A percentile compares a stretch with the other conserved stretches of the same genome.
Evolutionary conservation across 2,113 vertebrate genomes (phyloP).

Genomic region (Telmatochromis brachygnathus): DNA sequence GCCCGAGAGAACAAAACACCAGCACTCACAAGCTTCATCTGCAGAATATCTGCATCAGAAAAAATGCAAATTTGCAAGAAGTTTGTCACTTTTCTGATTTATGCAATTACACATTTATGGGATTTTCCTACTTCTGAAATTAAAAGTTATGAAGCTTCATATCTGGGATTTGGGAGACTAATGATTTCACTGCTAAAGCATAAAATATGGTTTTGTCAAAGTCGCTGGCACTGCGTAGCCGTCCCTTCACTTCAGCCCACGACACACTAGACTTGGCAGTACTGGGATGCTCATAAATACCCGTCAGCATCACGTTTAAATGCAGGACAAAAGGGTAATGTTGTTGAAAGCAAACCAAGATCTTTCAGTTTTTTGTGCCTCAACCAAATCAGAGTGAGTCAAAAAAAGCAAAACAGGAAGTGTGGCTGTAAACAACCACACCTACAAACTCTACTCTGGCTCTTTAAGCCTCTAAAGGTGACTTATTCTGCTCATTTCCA

Average conservation of each 20-base stretch:
- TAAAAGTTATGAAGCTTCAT: not conserved
- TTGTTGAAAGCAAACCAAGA: not conserved
- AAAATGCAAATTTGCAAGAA: not conserved
- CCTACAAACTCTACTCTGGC: not conserved
- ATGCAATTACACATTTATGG: accelerated
- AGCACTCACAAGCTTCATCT: not conserved
- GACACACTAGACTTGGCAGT: accelerated
- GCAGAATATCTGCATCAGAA: not conserved
- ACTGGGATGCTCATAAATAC: not conserved
- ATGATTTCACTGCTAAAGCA: not conserved
- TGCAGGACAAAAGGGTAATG: not conserved
- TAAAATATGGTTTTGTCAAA: not conserved
- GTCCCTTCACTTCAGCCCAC: not conserved
- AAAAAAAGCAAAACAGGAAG: not conserved
- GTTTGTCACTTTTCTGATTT: not conserved
- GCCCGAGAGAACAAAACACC: not conserved
- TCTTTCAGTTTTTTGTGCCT: not conserved
- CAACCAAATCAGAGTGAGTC: not conserved
- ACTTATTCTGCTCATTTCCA: not conserved
- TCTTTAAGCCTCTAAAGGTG: not conserved
- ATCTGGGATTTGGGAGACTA: not conserved
- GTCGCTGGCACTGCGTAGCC: accelerated
- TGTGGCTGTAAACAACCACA: not conserved
- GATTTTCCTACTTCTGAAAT: not conserved
- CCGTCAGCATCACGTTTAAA: not conserved